These are phyloP conservation scores for Pollenia labialis DNA, from an alignment of 2,888 invertebrate species.

Conservation along the genomic window DNA sequence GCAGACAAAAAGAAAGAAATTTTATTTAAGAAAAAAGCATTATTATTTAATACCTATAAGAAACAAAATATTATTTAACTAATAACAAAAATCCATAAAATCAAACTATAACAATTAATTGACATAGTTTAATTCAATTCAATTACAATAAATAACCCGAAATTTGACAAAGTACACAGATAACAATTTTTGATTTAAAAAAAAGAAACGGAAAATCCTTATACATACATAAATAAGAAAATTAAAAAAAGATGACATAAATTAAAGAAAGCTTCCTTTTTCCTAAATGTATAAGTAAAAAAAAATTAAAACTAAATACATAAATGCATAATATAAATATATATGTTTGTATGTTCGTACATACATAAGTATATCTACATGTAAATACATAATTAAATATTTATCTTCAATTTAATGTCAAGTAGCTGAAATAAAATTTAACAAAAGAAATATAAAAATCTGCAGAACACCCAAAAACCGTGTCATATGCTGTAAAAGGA, in stretches of 20 bases:
- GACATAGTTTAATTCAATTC: constrained; percentile 24
- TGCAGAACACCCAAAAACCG: constrained; percentile 32
- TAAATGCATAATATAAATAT: constrained; percentile 7
- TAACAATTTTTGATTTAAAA: constrained; percentile 32
- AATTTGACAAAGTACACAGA: constrained; percentile 25
- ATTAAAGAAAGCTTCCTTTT: constrained; percentile 40
- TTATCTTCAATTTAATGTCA: constrained; percentile 63
- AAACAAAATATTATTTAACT: constrained; percentile 17
- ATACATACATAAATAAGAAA: constrained; percentile 71
- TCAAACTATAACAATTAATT: constrained; percentile 18
- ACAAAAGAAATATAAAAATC: constrained; percentile 43
- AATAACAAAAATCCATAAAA: constrained; percentile 33
- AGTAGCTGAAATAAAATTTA: constrained; percentile 56
- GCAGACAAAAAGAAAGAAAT: constrained; percentile 68
- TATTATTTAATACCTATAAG: constrained; percentile 20
- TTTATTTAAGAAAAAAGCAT: constrained; percentile 54
- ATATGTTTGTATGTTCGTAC: neutral
- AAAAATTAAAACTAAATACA: constrained; percentile 28
- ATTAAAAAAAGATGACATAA: constrained; percentile 42
- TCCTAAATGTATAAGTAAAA: constrained; percentile 1
- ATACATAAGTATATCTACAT: neutral
- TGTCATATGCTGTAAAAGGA: constrained; percentile 49
- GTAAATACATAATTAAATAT: constrained; percentile 35
- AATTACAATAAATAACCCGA: constrained; percentile 1
- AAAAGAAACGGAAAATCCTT: constrained; percentile 59